Evolutionary conservation across 2,113 vertebrate genomes (phyloP).

Genomic region (Leiothrix lutea): DNA sequence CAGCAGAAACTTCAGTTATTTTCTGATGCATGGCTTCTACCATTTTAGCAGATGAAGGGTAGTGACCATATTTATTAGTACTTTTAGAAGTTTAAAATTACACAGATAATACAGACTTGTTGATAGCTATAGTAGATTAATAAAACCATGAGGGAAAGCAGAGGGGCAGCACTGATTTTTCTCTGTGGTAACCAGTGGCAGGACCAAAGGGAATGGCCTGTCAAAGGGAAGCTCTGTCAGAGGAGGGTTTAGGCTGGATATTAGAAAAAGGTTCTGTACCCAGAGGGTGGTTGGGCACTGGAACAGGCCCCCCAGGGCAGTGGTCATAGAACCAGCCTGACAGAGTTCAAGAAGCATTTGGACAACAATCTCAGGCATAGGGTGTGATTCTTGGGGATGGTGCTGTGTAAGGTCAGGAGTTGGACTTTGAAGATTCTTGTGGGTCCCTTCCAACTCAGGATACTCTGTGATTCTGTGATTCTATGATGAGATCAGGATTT

Average conservation of each 20-base stretch:
- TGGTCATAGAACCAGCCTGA: not conserved
- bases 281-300: too few species aligned
- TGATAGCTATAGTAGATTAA: not conserved
- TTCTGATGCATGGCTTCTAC: not conserved
- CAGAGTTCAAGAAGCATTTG: accelerated
- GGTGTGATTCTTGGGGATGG: not conserved
- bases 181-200: not conserved
- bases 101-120: not conserved
- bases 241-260: too few species aligned
- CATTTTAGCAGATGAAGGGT: not conserved
- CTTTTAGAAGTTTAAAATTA: not conserved
- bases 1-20: not conserved
- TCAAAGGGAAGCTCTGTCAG: not conserved
- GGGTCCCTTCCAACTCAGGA: not conserved
- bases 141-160: not conserved
- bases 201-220: too few species aligned
- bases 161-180: not conserved
- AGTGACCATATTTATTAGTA: not conserved
- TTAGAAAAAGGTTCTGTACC: too few species aligned
- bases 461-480: not conserved
- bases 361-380: not conserved
- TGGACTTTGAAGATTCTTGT: not conserved
- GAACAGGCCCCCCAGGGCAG: too few species aligned
- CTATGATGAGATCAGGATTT: not conserved
- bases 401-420: not conserved